Evolutionary conservation across 2,797 vertebrate species (phyloP), one percentile per base, ranked within the genome.

Genomic region (Cyclura pinguis): DNA sequence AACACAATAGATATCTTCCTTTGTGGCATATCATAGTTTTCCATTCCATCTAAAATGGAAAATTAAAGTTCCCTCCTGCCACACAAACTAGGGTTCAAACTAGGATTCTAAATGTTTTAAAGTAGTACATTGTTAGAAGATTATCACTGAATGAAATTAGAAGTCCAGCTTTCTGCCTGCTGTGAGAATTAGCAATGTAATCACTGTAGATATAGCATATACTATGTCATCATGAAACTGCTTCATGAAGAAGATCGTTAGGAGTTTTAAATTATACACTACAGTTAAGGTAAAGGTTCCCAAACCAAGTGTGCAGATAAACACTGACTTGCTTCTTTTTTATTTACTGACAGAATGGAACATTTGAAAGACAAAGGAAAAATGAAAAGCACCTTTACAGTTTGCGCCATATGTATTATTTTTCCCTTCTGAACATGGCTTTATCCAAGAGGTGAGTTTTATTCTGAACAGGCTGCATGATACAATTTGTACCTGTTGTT

Each of bases 401-500:
- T 84, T 90, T 94, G 0, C 1, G 16, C 80, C 62, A 14, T n/a
- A 81, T 87, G 8, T 73, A 32, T 81, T 74, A 88, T 2, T 29
- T 85, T 55, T 87, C 88, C 0, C 91, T 86, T 57, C 35, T 93
- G 72, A 89, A 83, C 16, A 73, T 35, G 69, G 13, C 80, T 29
- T 89, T 35, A 0, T 91, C 83, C 29, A 89, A 88, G 35, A 94
- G 52, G 64, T 91, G 35, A 76, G 50, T 50, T 91, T 13, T 90
- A 9, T 64, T 22, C 13, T 52, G 24, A 27, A 77, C 14, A 86
- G 59, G 9, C 29, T 12, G 2, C 72, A 74, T 73, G 1, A 86
- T 76, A 50, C 83, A 32, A 85, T 8, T 80, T 91, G n/a, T 4
- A 73, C 8, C 74, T 42, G 73, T 88, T 47, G 35, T 80, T 72